These are phyloP conservation scores for Apodemia duryi DNA, from an alignment of 2,888 invertebrate species.

Conservation along the genomic window DNA sequence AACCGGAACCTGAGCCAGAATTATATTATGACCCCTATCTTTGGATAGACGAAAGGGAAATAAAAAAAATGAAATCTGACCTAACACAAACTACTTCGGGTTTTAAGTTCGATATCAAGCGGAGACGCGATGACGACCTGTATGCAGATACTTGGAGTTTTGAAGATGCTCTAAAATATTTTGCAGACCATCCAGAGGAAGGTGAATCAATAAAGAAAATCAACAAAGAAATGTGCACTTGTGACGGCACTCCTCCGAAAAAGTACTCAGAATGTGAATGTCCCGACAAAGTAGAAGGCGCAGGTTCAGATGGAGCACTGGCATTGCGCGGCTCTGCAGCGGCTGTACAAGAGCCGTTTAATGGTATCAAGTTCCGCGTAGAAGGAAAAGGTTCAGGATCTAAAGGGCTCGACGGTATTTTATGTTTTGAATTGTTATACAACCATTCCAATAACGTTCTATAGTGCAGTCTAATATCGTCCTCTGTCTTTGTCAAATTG, in stretches of 20 bases:
- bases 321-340: background rate
- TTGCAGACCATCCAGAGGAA: slow-evolving; percentile 31
- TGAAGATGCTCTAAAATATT: slow-evolving; percentile 42
- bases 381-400: slow-evolving; percentile 44
- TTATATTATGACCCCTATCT: slow-evolving; percentile 25
- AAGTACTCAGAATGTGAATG: slow-evolving; percentile 37
- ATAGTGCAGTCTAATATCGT: too few relatives aligned
- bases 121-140: background rate
- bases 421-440: slow-evolving; percentile 39
- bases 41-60: slow-evolving; percentile 31
- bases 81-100: slow-evolving; percentile 49
- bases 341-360: slow-evolving; percentile 24
- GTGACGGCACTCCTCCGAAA: slow-evolving; percentile 18
- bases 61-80: slow-evolving; percentile 40
- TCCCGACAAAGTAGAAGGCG: slow-evolving; percentile 29
- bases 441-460: background rate
- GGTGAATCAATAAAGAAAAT: slow-evolving; percentile 20
- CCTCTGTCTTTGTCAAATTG: too few relatives aligned
- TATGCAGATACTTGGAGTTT: slow-evolving; percentile 36
- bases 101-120: slow-evolving; percentile 38
- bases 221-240: slow-evolving; percentile 24
- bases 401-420: slow-evolving; percentile 41
- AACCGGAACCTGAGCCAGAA: slow-evolving; percentile 24
- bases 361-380: slow-evolving; percentile 40
- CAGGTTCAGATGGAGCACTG: background rate